Percentiles rank a stretch among this genome's conserved stretches.
These are phyloP conservation scores for Lepus townsendii DNA, from an alignment of 2,797 vertebrate genomes.

Conservation along the genomic window DNA sequence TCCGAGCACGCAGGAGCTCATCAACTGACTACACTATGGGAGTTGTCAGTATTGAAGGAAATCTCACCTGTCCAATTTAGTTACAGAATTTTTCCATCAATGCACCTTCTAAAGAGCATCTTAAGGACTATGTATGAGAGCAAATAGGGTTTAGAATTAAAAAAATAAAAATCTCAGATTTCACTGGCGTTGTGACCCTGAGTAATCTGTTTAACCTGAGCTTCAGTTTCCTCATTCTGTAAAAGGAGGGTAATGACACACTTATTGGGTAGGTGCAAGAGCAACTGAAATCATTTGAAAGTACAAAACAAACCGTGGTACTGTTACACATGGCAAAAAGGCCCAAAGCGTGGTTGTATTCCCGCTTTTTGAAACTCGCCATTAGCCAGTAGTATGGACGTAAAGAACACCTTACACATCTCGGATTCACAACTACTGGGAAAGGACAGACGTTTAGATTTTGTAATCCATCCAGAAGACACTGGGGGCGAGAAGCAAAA, in stretches of 20 bases:
- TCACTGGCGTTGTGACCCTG: background rate
- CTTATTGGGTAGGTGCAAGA: background rate
- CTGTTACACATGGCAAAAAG: background rate
- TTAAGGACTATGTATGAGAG: background rate
- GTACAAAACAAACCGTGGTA: background rate
- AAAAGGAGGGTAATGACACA: conserved; percentile 35
- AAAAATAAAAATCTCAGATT: background rate
- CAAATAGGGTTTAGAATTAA: background rate
- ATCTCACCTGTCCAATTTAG: background rate
- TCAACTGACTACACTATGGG: background rate
- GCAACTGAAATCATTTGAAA: background rate
- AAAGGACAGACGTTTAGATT: background rate
- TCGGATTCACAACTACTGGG: background rate
- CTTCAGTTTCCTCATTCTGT: conserved; percentile 6
- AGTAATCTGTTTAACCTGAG: background rate
- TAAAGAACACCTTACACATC: background rate
- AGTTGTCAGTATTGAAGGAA: background rate
- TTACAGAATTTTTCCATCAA: background rate
- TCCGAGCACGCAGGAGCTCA: background rate
- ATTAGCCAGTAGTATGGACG: background rate
- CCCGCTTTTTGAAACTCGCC: background rate
- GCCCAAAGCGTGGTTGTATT: background rate
- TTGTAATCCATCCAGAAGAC: conserved; percentile 49
- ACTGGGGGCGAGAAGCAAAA: too few species aligned
- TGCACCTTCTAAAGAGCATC: background rate